Percentiles rank a stretch among this genome's conserved stretches.
Evolutionary conservation across 2,113 vertebrate species (phyloP).

Genomic region (Onychostruthus taczanowskii): DNA sequence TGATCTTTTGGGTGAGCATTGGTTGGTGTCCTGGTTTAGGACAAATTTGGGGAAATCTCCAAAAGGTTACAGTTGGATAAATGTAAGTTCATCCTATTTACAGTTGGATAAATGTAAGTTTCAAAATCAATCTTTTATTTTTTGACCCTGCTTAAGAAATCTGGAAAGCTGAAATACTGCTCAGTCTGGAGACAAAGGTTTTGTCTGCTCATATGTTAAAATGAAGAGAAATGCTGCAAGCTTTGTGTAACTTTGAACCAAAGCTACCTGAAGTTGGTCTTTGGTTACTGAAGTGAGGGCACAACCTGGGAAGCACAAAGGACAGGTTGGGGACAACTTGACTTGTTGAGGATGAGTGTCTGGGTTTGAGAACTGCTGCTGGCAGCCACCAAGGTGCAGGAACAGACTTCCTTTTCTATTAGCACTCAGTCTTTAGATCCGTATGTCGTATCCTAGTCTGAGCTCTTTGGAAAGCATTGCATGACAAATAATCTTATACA

Average conservation of each 20-base stretch:
- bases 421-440: not conserved
- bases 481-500: not conserved
- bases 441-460: fast-evolving
- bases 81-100: not conserved
- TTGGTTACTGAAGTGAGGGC: not conserved
- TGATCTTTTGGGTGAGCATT: not conserved
- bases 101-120: not conserved
- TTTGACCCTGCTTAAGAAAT: not conserved
- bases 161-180: not conserved
- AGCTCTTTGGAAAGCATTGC: not conserved
- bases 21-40: not conserved
- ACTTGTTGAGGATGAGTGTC: fast-evolving
- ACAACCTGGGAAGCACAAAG: not conserved
- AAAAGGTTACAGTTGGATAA: not conserved
- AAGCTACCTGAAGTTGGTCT: not conserved
- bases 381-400: not conserved
- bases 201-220: not conserved
- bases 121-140: not conserved
- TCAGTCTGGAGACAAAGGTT: not conserved
- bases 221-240: not conserved
- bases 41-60: not conserved
- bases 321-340: not conserved
- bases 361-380: not conserved
- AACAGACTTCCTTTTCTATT: not conserved
- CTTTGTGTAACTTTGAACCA: not conserved